These are phyloP conservation scores for Cephus pulcher DNA, from an alignment of 2,888 invertebrate species.

Conservation along the genomic window DNA sequence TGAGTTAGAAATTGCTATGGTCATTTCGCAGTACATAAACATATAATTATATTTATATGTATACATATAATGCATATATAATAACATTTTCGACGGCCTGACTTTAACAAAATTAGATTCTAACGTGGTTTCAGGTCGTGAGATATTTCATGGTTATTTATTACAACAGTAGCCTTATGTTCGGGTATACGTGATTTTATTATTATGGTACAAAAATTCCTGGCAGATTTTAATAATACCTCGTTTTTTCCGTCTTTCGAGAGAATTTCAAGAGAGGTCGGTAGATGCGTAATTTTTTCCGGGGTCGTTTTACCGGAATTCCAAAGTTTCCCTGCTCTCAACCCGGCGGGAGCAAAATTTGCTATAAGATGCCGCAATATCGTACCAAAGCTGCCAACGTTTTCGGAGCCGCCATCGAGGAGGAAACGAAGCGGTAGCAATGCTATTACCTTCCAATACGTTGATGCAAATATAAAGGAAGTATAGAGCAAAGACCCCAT, in stretches of 20 bases:
- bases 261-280: background rate
- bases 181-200: background rate
- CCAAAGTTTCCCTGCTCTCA: background rate
- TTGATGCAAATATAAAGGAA: background rate
- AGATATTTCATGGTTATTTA: background rate
- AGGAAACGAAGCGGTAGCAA: background rate
- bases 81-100: no score
- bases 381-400: background rate
- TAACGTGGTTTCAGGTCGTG: background rate
- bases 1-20: background rate
- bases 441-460: conserved; percentile 1
- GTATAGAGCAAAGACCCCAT: background rate
- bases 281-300: background rate
- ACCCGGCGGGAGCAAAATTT: background rate
- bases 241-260: background rate
- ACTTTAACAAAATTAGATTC: background rate
- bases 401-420: background rate
- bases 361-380: conserved; percentile 1
- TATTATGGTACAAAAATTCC: background rate
- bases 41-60: background rate
- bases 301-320: background rate
- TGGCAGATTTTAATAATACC: background rate
- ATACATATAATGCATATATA: no score
- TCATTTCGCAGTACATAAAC: background rate
- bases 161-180: background rate